A percentile compares a stretch with the other conserved stretches of the same genome.
Evolutionary conservation across 1,140 invertebrate species (phyloP).

Genomic region (Dendrolimus kikuchii): DNA sequence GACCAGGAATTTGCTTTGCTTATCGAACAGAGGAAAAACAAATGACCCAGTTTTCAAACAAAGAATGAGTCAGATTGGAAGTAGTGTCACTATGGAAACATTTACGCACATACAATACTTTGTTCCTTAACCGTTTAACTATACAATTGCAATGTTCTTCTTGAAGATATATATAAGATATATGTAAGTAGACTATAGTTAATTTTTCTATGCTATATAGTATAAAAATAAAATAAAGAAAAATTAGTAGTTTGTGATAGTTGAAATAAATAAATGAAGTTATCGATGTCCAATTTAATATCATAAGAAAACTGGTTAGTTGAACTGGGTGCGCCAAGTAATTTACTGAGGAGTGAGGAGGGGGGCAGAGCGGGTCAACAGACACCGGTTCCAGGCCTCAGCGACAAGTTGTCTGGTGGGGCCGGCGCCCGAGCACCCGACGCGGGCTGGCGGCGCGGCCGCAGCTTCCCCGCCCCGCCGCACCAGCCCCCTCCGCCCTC

Average conservation of each 20-base stretch:
- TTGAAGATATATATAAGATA: no score
- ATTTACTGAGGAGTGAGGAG: constrained; percentile 25
- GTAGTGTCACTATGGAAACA: constrained; percentile 35
- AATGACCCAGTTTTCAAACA: constrained; percentile 52
- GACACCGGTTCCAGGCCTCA: constrained; percentile 32
- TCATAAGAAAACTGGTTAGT: constrained; percentile 21
- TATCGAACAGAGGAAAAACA: constrained; percentile 55
- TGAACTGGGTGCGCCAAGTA: constrained; percentile 38
- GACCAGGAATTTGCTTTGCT: constrained; percentile 6
- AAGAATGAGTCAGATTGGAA: constrained; percentile 47
- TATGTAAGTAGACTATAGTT: no score
- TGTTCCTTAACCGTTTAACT: neutral
- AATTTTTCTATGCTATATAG: no score
- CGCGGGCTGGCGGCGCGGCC: no score
- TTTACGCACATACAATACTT: constrained; percentile 12
- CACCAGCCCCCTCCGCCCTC: neutral
- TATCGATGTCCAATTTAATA: constrained; percentile 15
- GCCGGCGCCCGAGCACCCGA: constrained; percentile 33
- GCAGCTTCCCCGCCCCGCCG: constrained; percentile 57
- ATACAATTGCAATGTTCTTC: no score
- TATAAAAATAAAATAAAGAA: neutral
- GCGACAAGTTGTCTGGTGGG: constrained; percentile 62
- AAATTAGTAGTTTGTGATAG: neutral
- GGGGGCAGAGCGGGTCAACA: constrained; percentile 16
- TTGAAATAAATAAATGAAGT: constrained; percentile 6